A percentile compares a stretch with the other conserved stretches of the same genome.
These are phyloP conservation scores for Trematomus loennbergii DNA, from an alignment of 2,113 vertebrate genomes.

Conservation along the genomic window DNA sequence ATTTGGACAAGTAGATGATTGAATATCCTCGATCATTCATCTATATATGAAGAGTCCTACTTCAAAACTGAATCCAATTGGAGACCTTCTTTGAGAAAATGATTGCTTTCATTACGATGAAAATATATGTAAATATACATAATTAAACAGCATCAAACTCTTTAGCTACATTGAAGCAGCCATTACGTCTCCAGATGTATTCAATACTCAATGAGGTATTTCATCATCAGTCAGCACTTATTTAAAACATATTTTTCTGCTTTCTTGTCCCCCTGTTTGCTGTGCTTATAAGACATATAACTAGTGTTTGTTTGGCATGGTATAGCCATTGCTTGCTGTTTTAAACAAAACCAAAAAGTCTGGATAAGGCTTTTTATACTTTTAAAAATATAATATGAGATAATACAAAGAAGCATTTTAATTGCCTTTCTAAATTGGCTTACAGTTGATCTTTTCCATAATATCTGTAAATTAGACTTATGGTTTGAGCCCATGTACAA, in stretches of 20 bases:
- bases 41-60: slow-evolving; percentile 26
- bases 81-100: slow-evolving; percentile 13
- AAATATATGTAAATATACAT: slow-evolving; percentile 26
- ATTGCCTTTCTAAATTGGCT: too few relatives aligned
- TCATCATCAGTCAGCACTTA: not conserved
- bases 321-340: not conserved
- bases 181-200: not conserved
- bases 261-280: not conserved
- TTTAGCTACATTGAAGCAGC: not conserved
- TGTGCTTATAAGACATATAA: not conserved
- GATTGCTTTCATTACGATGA: slow-evolving; percentile 4
- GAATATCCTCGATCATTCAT: slow-evolving; percentile 39
- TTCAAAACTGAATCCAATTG: slow-evolving; percentile 41
- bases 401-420: too few relatives aligned
- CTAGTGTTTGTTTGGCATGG: too few relatives aligned
- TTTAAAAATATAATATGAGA: too few relatives aligned
- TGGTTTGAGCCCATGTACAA: not conserved
- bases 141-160: slow-evolving; percentile 19
- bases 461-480: too few relatives aligned
- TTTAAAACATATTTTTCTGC: not conserved
- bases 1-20: slow-evolving; percentile 45
- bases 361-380: too few relatives aligned
- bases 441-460: too few relatives aligned
- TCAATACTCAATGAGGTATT: not conserved
- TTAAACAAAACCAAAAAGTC: not conserved